These are phyloP conservation scores for Uropsilus gracilis DNA, from an alignment of 2,113 vertebrate genomes.

Conservation along the genomic window DNA sequence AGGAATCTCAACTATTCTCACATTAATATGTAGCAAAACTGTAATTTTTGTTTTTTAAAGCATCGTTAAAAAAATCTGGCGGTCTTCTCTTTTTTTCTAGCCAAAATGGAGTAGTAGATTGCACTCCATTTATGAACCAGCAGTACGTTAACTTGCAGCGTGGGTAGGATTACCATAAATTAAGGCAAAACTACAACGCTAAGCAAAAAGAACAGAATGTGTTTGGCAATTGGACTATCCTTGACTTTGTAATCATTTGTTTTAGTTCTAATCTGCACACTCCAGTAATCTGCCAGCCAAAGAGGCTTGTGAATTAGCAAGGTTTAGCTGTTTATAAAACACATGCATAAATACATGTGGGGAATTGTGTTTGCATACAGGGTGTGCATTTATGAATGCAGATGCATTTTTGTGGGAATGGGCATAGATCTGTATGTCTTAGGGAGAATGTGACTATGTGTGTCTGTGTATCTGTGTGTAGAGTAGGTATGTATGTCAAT, in stretches of 20 bases:
- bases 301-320: constrained; percentile 70
- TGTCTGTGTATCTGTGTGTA: not conserved
- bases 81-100: constrained; percentile 18
- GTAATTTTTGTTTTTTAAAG: constrained; percentile 46
- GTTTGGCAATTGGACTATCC: constrained; percentile 69
- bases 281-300: constrained; percentile 64
- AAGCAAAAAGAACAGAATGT: constrained; percentile 76
- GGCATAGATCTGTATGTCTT: not conserved
- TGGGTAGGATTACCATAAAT: constrained; percentile 78
- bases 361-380: not conserved
- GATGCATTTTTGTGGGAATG: not conserved
- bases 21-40: constrained; percentile 60
- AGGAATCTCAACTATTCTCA: constrained; percentile 37
- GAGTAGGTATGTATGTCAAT: not conserved
- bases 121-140: constrained; percentile 65
- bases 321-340: constrained; percentile 71
- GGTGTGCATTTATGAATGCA: not conserved
- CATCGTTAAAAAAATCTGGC: constrained; percentile 46
- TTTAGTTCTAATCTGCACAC: constrained; percentile 74
- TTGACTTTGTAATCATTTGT: constrained; percentile 78
- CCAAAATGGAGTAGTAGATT: constrained; percentile 63
- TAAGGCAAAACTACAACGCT: constrained; percentile 71
- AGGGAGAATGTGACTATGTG: not conserved
- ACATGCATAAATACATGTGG: not conserved
- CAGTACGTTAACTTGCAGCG: constrained; percentile 43